Percentiles rank a stretch among this genome's conserved stretches.
Evolutionary conservation across 2,113 vertebrate genomes (phyloP).

Genomic region (Silurus asotus): DNA sequence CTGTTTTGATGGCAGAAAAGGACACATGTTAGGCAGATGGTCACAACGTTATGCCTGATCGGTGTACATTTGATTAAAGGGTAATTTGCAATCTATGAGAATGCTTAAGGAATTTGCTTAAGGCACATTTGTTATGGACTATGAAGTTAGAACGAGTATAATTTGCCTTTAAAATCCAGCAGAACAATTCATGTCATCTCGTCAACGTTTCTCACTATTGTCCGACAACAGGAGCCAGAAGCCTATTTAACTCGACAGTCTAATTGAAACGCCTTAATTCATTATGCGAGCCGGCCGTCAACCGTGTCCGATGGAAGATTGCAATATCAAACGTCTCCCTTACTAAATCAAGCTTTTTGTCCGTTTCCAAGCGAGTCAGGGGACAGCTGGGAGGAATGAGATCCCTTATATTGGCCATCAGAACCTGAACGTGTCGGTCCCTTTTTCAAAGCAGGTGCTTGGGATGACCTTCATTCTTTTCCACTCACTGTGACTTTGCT

Average conservation of each 20-base stretch:
- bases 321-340: constrained; percentile 77
- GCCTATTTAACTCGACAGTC: constrained; percentile 72
- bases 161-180: background rate
- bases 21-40: too few species aligned
- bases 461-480: background rate
- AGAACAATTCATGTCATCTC: background rate
- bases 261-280: constrained; percentile 81
- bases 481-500: background rate
- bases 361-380: constrained; percentile 34
- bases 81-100: background rate
- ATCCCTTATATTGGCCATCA: background rate
- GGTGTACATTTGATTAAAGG: background rate
- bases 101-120: background rate
- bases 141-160: background rate
- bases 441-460: background rate
- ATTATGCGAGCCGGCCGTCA: constrained; percentile 70
- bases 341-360: constrained; percentile 57
- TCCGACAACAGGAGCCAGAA: constrained; percentile 63
- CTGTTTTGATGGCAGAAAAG: too few species aligned
- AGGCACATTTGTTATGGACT: background rate
- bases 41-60: too few species aligned
- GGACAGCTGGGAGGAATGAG: constrained; percentile 4
- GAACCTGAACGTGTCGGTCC: background rate
- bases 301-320: constrained; percentile 74
- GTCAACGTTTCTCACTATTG: background rate